Conservation (phyloP, 1,140 invertebrate species). For the Tenebrio molitor region DNA sequence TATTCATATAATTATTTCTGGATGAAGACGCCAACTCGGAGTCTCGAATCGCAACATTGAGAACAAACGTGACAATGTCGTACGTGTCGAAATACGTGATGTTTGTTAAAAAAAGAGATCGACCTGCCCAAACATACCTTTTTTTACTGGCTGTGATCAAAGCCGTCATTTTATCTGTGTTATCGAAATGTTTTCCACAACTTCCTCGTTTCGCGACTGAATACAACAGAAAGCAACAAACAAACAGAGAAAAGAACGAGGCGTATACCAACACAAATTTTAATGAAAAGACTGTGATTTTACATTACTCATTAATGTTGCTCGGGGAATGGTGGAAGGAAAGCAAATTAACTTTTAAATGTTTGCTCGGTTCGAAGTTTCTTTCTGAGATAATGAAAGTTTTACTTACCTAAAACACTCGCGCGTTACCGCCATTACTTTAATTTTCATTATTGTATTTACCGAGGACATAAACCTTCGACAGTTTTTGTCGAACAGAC, state of each 20-base stretch:
- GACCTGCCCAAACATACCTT: constrained; percentile 11
- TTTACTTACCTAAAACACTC: constrained; percentile 22
- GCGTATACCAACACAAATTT: constrained; percentile 11
- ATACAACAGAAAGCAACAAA: neutral
- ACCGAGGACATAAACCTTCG: neutral
- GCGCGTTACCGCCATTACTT: neutral
- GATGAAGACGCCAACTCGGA: constrained; percentile 8
- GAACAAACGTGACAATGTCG: constrained; percentile 30
- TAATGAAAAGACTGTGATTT: constrained; percentile 32
- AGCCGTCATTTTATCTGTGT: constrained; percentile 3
- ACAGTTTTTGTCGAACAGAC: too few species aligned
- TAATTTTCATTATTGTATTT: neutral
- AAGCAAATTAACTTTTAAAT: constrained; percentile 37
- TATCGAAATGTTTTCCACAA: constrained; percentile 5
- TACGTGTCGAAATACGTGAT: constrained; percentile 28
- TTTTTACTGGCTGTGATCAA: neutral
- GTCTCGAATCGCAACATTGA: constrained; percentile 26
- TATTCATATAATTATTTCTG: constrained; percentile 31
- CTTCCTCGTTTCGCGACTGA: neutral
- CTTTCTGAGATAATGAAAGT: constrained; percentile 34
- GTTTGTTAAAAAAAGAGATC: constrained; percentile 19
- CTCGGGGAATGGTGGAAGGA: constrained; percentile 13
- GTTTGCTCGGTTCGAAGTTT: constrained; percentile 27
- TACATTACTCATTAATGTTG: constrained; percentile 44
- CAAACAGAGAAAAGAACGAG: neutral